Conservation (phyloP, 2,888 invertebrate genomes). For the Platycheirus rosarum region DNA sequence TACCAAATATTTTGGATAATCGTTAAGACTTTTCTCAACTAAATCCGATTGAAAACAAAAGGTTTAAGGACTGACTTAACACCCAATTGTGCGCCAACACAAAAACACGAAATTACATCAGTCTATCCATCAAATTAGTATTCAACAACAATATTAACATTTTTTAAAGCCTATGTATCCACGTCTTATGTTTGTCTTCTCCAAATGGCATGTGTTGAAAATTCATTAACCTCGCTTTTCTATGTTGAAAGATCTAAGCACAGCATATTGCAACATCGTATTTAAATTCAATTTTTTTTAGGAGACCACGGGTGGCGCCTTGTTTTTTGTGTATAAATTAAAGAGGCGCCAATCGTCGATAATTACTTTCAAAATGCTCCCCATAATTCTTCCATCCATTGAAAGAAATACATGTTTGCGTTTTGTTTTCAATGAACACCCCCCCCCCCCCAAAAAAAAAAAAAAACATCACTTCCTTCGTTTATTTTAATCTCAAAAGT, state of each 20-base stretch:
- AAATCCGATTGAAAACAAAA: too few relatives aligned
- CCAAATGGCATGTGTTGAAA: conserved; percentile 8
- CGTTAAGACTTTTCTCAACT: too few relatives aligned
- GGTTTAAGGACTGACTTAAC: too few relatives aligned
- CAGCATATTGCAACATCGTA: conserved; percentile 26
- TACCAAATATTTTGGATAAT: too few relatives aligned
- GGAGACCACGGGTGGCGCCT: conserved; percentile 26
- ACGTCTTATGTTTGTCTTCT: neutral
- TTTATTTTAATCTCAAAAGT: conserved; percentile 22
- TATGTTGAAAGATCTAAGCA: conserved; percentile 21
- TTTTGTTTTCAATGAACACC: conserved; percentile 33
- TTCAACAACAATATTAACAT: too few relatives aligned
- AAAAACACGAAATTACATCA: too few relatives aligned
- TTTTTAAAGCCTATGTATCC: too few relatives aligned
- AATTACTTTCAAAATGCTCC: conserved; percentile 37
- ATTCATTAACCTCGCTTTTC: conserved; percentile 13
- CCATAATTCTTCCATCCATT: conserved; percentile 17
- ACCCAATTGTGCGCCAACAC: too few relatives aligned
- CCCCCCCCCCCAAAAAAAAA: too few relatives aligned
- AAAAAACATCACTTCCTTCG: conserved; percentile 17
- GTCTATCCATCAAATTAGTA: too few relatives aligned
- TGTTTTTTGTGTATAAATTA: conserved; percentile 9
- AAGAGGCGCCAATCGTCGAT: conserved; percentile 47
- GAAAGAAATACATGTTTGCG: neutral
- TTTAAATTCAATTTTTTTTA: neutral